Evolutionary conservation across 2,888 invertebrate genomes (phyloP), one percentile per base, ranked within the genome.

Genomic region (Apodemia zela): DNA sequence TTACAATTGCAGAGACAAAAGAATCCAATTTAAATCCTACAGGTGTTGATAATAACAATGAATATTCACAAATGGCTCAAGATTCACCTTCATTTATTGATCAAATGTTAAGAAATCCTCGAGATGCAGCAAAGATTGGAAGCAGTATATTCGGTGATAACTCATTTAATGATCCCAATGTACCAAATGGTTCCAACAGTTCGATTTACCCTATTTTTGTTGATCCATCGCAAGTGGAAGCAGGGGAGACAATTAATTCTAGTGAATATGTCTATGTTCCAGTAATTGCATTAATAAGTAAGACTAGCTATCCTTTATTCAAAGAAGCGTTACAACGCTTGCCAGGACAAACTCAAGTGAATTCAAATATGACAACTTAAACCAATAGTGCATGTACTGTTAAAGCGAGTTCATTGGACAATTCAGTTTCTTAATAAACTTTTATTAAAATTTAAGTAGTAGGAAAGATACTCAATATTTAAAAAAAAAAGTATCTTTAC

Each of bases 31-130:
- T 29, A 57, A 57, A 57, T 57, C 29, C 54, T 29, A 29, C 17
- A 8, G 17, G 1, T 17, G 7, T 57, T 25, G 42, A 15, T 42
- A 29, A 57, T 57, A 25, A 10, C 25, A n/a, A 57, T 29, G n/a
- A 25, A 57, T 57, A 13, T 3, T 15, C 29, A 15, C 21, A 54
- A 54, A 29, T 25, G 3, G 15, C 25, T n/a, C 25, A 57, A 57
- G 25, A 57, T 29, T 29, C 25, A 29, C 54, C 54, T 57, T 13
- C 25, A 29, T 15, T 54, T 1, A 57, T 25, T 57, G 15, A 57
- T 29, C 54, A 57, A 57, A 57, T 57, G 15, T 57, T 25, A 29
- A 57, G 54, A 57, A 57, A 57, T 29, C 25, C 54, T 25, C 29
- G 54, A 6, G 29, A 57, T 15, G 25, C 25, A 57, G 21, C 54